phyloP scores from a whole-genome alignment of 2,113 vertebrate genomes.

The Salvelinus sp. region DNA sequence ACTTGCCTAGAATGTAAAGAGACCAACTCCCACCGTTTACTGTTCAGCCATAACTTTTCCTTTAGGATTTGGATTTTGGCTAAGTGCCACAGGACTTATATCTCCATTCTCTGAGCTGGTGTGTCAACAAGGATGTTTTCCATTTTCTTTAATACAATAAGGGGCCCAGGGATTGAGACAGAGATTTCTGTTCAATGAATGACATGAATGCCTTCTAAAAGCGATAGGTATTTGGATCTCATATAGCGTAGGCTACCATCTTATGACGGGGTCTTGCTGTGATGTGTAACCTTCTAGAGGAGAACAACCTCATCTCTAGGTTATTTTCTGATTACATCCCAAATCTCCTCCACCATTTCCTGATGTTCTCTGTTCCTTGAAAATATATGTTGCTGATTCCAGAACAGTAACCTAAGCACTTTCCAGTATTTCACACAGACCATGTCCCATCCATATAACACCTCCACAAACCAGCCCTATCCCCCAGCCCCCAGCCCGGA shows the following conservation, averaged over 20 bases:
- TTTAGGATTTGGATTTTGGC: not conserved
- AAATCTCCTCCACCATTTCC: too few relatives aligned
- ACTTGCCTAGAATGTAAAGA: not conserved
- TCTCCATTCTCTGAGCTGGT: not conserved
- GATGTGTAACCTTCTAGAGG: too few relatives aligned
- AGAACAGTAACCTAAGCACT: too few relatives aligned
- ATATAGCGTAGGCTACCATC: too few relatives aligned
- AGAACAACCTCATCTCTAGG: too few relatives aligned
- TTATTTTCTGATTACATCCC: too few relatives aligned
- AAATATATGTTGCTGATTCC: too few relatives aligned
- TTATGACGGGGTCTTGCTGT: too few relatives aligned
- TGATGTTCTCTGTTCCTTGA: too few relatives aligned
- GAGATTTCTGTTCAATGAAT: not conserved
- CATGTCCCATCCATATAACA: not conserved
- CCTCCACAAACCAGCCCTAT: too few relatives aligned
- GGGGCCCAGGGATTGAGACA: not conserved
- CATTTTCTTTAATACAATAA: not conserved
- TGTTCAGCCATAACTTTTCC: not conserved
- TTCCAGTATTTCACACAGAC: not conserved
- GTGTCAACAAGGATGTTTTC: slow-evolving; percentile 2
- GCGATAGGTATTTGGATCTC: not conserved
- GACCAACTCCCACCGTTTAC: not conserved
- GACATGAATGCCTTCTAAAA: not conserved
- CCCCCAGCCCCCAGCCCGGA: too few relatives aligned
- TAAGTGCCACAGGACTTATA: not conserved